Conservation (phyloP, 37 sponge, comb jelly and placozoan genomes). For the Cliona cf. orientalis region DNA sequence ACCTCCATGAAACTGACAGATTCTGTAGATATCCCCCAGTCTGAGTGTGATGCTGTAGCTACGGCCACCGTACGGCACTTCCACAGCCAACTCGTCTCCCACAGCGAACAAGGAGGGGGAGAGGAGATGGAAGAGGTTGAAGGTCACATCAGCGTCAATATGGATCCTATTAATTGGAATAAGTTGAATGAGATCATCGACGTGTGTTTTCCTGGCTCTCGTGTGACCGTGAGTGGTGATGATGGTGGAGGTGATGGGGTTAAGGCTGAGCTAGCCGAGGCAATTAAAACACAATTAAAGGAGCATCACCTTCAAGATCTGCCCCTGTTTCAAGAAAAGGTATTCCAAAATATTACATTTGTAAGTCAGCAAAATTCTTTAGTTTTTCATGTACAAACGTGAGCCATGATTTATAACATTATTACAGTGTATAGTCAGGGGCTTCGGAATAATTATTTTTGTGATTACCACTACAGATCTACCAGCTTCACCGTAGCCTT, state of each 20-base stretch:
- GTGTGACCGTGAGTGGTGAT: background rate
- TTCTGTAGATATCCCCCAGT: background rate
- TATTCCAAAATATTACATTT: too few relatives aligned
- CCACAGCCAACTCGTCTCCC: background rate
- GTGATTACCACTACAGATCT: conserved; percentile 27
- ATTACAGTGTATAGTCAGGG: background rate
- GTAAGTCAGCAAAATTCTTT: too few relatives aligned
- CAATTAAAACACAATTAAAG: conserved; percentile 48
- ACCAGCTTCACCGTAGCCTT: conserved; percentile 60
- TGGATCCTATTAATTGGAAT: conserved; percentile 8
- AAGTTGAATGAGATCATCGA: conserved; percentile 18
- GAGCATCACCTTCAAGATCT: conserved; percentile 52
- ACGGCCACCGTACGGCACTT: background rate
- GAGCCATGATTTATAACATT: too few relatives aligned
- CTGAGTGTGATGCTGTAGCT: conserved; percentile 1
- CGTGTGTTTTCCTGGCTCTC: conserved; percentile 15
- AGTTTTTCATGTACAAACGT: background rate
- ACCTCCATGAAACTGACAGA: too few relatives aligned
- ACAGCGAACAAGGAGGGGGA: background rate
- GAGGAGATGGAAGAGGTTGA: background rate
- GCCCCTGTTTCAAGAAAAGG: conserved; percentile 66
- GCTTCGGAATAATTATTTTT: background rate
- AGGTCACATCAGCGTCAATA: background rate
- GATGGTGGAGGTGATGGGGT: background rate
- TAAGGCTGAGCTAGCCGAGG: conserved; percentile 35